Conservation (phyloP, 2,113 vertebrate species). For the Empidonax traillii region DNA sequence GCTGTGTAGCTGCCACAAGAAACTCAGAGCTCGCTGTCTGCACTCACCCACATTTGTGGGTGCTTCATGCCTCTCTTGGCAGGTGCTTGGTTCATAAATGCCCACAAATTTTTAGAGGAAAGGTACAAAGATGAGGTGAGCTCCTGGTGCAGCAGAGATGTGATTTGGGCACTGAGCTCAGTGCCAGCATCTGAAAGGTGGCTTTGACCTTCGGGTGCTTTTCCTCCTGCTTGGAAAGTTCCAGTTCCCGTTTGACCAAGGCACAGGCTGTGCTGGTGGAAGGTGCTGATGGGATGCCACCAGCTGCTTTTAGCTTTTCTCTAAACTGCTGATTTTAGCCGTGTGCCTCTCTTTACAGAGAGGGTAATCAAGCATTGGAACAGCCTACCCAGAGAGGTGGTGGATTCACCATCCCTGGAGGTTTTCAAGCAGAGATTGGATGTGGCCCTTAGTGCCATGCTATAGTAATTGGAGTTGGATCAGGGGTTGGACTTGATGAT, state of each 20-base stretch:
- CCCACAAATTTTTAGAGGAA: neutral
- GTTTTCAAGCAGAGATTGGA: too few species aligned
- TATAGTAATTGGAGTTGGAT: too few species aligned
- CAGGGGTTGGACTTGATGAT: too few species aligned
- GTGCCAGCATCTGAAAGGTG: neutral
- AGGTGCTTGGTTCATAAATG: fast-evolving
- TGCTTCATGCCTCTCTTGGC: too few species aligned
- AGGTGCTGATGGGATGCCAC: neutral
- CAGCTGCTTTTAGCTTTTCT: neutral
- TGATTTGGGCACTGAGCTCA: neutral
- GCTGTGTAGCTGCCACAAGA: fast-evolving
- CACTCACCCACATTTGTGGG: fast-evolving
- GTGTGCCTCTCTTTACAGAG: fast-evolving
- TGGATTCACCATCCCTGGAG: too few species aligned
- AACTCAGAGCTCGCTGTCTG: neutral
- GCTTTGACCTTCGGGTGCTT: neutral
- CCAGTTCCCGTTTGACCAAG: neutral
- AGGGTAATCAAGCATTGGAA: too few species aligned
- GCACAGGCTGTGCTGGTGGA: fast-evolving
- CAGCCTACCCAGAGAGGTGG: too few species aligned
- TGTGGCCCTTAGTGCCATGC: too few species aligned
- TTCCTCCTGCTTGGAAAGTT: neutral
- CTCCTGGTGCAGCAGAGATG: neutral
- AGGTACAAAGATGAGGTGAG: neutral
- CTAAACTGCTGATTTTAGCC: neutral